Percentiles rank a stretch among this genome's conserved stretches.
These are phyloP conservation scores for Epinotia bilunana DNA, from an alignment of 2,888 invertebrate genomes.

Conservation along the genomic window DNA sequence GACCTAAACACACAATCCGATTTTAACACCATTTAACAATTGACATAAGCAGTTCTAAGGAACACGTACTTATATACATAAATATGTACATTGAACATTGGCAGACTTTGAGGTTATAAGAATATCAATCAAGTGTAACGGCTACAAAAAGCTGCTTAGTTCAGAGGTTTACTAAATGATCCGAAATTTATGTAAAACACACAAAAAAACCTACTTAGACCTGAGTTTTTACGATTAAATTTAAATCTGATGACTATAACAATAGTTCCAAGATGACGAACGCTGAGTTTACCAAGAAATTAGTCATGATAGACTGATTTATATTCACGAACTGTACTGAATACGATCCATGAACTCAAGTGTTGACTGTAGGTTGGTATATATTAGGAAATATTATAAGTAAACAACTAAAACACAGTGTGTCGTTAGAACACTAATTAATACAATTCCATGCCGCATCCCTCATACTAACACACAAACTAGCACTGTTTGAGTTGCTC, in stretches of 20 bases:
- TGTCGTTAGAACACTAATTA: not conserved
- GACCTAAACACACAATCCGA: constrained; percentile 53
- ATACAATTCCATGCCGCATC: not conserved
- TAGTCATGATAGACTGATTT: not conserved
- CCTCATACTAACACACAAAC: constrained; percentile 1
- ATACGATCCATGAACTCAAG: not conserved
- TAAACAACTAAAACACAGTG: not conserved
- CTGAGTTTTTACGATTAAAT: not conserved
- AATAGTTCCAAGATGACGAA: not conserved
- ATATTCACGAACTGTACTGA: not conserved
- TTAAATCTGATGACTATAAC: not conserved
- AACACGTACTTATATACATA: not conserved
- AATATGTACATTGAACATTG: not conserved
- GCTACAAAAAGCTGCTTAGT: not conserved
- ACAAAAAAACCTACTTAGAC: not conserved
- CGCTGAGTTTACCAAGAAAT: not conserved
- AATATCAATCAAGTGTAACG: not conserved
- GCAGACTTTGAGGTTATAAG: not conserved
- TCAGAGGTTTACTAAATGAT: too few relatives aligned
- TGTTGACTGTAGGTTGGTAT: not conserved
- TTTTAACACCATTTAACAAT: not conserved
- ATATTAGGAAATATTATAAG: not conserved
- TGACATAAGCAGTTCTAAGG: not conserved
- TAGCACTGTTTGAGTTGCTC: constrained; percentile 15
- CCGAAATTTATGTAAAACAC: not conserved